phyloP scores from a whole-genome alignment of 2,113 vertebrate genomes.

The Python bivittatus region DNA sequence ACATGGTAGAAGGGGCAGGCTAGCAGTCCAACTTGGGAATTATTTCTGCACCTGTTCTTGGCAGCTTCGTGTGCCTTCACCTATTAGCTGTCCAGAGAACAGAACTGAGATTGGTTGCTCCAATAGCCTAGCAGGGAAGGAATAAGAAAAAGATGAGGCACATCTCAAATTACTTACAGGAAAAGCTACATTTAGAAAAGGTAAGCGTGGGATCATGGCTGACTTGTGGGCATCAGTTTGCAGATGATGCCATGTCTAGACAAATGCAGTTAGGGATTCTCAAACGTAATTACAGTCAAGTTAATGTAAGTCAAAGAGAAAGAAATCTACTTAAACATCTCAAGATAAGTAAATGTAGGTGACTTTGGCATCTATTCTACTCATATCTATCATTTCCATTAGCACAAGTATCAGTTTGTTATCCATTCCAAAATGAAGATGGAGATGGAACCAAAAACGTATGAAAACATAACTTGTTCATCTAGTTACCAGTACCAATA shows the following conservation, averaged over 20 bases:
- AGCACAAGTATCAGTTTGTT: background rate
- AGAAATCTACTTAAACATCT: background rate
- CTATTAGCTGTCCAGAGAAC: background rate
- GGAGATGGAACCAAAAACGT: background rate
- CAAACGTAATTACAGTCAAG: background rate
- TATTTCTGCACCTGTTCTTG: background rate
- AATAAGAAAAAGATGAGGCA: background rate
- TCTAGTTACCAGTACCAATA: background rate
- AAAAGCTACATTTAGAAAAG: accelerated
- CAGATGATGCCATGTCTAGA: background rate
- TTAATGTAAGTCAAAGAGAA: background rate
- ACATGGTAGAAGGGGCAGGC: background rate
- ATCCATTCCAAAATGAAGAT: background rate
- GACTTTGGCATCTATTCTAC: background rate
- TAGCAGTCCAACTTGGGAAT: background rate
- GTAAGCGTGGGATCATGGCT: accelerated
- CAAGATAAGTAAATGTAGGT: background rate
- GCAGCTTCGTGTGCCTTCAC: background rate
- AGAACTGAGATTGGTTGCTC: background rate
- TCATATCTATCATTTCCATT: background rate
- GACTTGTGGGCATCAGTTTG: background rate
- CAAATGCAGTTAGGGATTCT: background rate
- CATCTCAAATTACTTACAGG: background rate
- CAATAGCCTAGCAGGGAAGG: accelerated
- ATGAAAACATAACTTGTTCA: background rate